Percentiles rank a stretch among this genome's conserved stretches.
Conservation (phyloP, 92 coral and sea anemone species). For the Bergia puertoricense region DNA sequence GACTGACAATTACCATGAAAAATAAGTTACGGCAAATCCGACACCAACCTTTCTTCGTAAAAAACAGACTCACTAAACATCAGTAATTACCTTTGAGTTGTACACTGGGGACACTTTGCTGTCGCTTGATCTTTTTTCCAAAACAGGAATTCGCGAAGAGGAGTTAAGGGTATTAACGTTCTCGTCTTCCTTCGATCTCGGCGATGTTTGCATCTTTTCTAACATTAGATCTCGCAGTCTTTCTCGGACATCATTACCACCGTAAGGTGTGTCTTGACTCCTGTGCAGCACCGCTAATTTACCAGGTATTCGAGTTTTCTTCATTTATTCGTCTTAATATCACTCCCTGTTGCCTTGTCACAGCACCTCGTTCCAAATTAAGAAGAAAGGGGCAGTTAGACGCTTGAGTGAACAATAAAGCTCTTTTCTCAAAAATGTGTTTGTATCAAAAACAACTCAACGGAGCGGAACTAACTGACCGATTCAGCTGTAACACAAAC, state of each 20-base stretch:
- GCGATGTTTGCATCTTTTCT: conserved; percentile 50
- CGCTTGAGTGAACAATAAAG: background rate
- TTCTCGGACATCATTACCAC: conserved; percentile 37
- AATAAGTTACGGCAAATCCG: background rate
- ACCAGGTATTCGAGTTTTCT: background rate
- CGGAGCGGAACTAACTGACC: conserved; percentile 36
- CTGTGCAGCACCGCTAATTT: background rate
- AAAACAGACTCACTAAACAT: background rate
- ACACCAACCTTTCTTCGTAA: background rate
- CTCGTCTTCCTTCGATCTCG: conserved; percentile 44
- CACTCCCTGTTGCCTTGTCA: conserved; percentile 5
- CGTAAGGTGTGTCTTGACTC: background rate
- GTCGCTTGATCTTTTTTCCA: conserved; percentile 20
- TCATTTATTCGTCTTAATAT: background rate
- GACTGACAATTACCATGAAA: background rate
- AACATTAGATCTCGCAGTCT: conserved; percentile 55
- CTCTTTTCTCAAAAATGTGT: background rate
- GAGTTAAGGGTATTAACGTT: conserved; percentile 55
- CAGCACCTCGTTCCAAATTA: background rate
- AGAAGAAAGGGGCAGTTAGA: conserved; percentile 7
- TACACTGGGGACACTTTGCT: conserved; percentile 16
- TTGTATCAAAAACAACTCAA: conserved; percentile 10
- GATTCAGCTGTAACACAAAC: conserved; percentile 20
- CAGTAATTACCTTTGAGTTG: conserved; percentile 18
- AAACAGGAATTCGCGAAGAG: conserved; percentile 42